Evolutionary conservation across 1,140 invertebrate genomes (phyloP).

Genomic region (Brachionus koreanus): DNA sequence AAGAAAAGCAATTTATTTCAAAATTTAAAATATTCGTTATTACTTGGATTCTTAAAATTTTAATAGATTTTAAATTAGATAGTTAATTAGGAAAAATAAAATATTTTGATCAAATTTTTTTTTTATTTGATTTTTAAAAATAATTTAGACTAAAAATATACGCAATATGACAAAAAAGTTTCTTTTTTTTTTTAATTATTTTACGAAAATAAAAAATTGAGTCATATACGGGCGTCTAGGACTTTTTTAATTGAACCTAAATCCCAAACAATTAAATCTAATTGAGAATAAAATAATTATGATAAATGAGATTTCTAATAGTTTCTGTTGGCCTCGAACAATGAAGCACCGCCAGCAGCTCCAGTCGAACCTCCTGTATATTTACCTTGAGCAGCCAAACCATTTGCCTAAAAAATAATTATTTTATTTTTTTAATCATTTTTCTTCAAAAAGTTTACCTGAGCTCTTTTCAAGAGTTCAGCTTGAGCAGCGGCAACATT

Average conservation of each 20-base stretch:
- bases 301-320: slow-evolving; percentile 26
- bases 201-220: slow-evolving; percentile 14
- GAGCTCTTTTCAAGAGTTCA: slow-evolving; percentile 84
- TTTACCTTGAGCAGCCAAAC: slow-evolving; percentile 39
- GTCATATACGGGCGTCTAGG: not conserved
- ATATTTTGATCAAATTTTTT: not conserved
- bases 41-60: too few species aligned
- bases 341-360: slow-evolving; percentile 26
- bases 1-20: too few species aligned
- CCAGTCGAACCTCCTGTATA: slow-evolving; percentile 39
- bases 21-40: too few species aligned
- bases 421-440: not conserved
- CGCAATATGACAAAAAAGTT: not conserved
- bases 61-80: too few species aligned
- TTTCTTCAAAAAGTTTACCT: slow-evolving; percentile 53
- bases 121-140: not conserved
- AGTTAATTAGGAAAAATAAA: too few species aligned
- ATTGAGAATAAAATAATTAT: not conserved
- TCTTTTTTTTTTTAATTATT: not conserved
- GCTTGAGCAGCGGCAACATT: slow-evolving; percentile 75
- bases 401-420: not conserved
- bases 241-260: not conserved
- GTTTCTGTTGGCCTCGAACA: slow-evolving; percentile 40
- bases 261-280: not conserved
- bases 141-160: slow-evolving; percentile 1